Evolutionary conservation across 2,113 vertebrate species (phyloP), one percentile per base, ranked within the genome.

Genomic region (Rutilus rutilus): DNA sequence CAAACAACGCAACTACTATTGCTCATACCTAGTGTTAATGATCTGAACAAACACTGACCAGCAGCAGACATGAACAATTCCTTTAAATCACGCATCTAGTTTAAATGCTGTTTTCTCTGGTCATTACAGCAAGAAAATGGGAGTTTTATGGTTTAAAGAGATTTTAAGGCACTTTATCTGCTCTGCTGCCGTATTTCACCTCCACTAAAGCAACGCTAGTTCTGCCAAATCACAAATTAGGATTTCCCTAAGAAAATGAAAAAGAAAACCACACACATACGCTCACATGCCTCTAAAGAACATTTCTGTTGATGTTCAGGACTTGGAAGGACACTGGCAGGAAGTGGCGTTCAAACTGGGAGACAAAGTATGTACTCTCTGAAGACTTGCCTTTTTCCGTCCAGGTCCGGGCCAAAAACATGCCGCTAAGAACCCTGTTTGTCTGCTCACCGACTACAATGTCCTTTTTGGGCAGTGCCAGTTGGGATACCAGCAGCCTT

Each of bases 401-500:
- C 50, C 81, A 59, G 81, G 81, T 71, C 81, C 12, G 65, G 23
- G 81, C 84, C 86, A 91, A 91, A 92, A 91, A 81, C 88, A 87
- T 85, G 85, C 90, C 85, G 87, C 90, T 83, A 73, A 82, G 50
- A 83, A 59, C 47, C 47, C 30, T 59, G 33, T 83, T 73, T 83
- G 65, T 83, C 81, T 88, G 89, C 89, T 91, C 87, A 78, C 86
- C 11, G 47, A 85, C 87, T 85, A 86, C 87, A 85, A 52, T 75
- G 78, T 67, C 85, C 86, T 84, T 90, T 90, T 92, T 83, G 80
- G 89, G 82, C 85, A 23, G 25, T 82, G 78, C 78, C 85, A 74
- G 71, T 73, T 11, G 78, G 67, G 75, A 88, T 42, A 50, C 62
- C 52, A 39, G 45, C 79, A 69, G 27, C 62, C 47, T 75, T 62